Conservation (phyloP, 2,113 vertebrate genomes). For the Isichthys henryi region DNA sequence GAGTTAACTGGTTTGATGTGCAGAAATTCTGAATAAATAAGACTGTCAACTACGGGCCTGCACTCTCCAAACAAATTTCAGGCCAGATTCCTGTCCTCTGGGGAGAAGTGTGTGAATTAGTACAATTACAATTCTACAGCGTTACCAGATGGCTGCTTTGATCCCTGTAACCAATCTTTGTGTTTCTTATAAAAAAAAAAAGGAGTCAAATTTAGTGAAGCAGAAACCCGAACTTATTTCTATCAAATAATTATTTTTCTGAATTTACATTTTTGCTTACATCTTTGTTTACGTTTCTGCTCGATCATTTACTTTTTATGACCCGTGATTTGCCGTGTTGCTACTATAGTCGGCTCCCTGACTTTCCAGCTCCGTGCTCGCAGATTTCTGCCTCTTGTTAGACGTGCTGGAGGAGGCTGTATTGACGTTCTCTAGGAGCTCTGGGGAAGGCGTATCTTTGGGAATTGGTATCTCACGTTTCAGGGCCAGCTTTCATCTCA, state of each 20-base stretch:
- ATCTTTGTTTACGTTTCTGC: neutral
- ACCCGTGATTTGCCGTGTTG: neutral
- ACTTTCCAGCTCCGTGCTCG: neutral
- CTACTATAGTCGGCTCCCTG: neutral
- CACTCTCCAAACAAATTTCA: slow-evolving; percentile 3
- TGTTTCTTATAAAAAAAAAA: slow-evolving; percentile 10
- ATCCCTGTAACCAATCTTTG: slow-evolving; percentile 17
- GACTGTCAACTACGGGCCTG: slow-evolving; percentile 10
- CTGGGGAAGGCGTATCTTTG: slow-evolving; percentile 33
- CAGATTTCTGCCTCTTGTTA: slow-evolving; percentile 18
- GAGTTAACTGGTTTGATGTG: slow-evolving; percentile 12
- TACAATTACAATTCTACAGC: slow-evolving; percentile 15
- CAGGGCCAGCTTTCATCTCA: slow-evolving; percentile 44
- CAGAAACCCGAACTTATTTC: slow-evolving; percentile 10
- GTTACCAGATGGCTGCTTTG: slow-evolving; percentile 25
- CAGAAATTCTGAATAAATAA: slow-evolving; percentile 19
- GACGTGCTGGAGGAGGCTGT: slow-evolving; percentile 23
- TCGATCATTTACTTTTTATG: slow-evolving; percentile 2
- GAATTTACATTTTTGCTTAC: neutral
- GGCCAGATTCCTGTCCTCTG: slow-evolving; percentile 7
- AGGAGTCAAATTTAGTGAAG: slow-evolving; percentile 15
- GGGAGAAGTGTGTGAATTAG: slow-evolving; percentile 18
- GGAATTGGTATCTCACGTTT: slow-evolving; percentile 40
- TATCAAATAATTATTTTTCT: neutral
- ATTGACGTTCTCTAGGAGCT: slow-evolving; percentile 12